These are phyloP conservation scores for Sarcophaga caerulescens DNA, from an alignment of 2,888 invertebrate species.

Conservation along the genomic window DNA sequence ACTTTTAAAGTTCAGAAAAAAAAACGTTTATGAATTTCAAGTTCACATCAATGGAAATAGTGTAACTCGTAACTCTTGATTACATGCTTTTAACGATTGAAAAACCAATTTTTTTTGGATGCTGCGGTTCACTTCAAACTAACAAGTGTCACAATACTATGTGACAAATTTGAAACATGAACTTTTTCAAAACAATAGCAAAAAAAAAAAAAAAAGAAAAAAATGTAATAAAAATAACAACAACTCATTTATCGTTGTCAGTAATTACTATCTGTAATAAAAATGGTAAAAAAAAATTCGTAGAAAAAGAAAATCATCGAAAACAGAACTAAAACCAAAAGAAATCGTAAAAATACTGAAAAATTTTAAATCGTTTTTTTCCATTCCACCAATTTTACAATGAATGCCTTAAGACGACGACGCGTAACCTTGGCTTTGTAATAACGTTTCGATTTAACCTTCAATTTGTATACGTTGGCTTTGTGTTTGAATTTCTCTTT, in stretches of 20 bases:
- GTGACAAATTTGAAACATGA: background rate
- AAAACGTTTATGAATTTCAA: background rate
- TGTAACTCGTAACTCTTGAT: background rate
- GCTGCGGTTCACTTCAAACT: conserved; percentile 4
- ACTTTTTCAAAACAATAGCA: background rate
- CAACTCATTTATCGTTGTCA: background rate
- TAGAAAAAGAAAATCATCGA: background rate
- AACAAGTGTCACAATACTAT: conserved; percentile 15
- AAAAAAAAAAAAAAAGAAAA: background rate
- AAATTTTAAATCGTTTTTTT: conserved; percentile 24
- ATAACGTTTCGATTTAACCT: conserved; percentile 55
- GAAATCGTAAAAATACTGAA: background rate
- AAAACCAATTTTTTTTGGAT: conserved; percentile 3
- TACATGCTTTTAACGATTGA: background rate
- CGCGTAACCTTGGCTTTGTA: conserved; percentile 63
- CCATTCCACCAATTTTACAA: conserved; percentile 28
- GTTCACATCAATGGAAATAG: background rate
- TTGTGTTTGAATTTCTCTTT: conserved; percentile 14
- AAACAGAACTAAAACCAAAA: background rate
- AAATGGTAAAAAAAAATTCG: background rate
- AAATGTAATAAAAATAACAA: background rate
- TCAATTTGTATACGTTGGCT: conserved; percentile 22
- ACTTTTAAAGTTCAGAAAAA: background rate
- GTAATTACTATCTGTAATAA: no score
- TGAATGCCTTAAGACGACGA: conserved; percentile 26